Base-by-base conservation (phyloP, 1,140 invertebrate genomes). In the Micrasema longulum region DNA sequence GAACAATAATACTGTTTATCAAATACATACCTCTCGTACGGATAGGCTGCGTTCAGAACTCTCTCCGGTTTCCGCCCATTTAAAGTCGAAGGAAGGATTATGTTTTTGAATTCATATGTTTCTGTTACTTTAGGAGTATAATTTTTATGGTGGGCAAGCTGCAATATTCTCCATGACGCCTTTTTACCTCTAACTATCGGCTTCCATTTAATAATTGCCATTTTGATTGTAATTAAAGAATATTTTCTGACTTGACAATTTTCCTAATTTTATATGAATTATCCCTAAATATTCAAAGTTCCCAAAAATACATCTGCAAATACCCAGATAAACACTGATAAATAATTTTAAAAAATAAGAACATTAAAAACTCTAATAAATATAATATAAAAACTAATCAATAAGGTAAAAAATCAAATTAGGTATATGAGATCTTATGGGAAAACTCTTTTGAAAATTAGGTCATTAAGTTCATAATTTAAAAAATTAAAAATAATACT, bases 1-100 rank as follows among this genome's bases (percentile, higher is more conserved):
- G n/a, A n/a, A n/a, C n/a, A n/a, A n/a, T n/a, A n/a, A n/a, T n/a
- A n/a, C n/a, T n/a, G n/a, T n/a, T n/a, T n/a, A n/a, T n/a, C n/a
- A n/a, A n/a, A n/a, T 52, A 62, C 9, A 43, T 14, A 63, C 60
- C 60, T 63, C 23, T 63, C 60, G 18, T 63, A 63, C 12, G 60
- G 60, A 31, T 45, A 45, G 3, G 60, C 60, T n/a, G 60, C 60
- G 6, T 38, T 38, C 10, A 63, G 43, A 63, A 63, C 60, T 47
- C 60, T 63, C 12, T 45, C 38, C 1, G 60, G 60, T 18, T 12
- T 11, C 6, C 60, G 14, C 1, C 60, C 60, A n/a, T 16, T 63
- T 16, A 63, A 38, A 1, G 60, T 63, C 1, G 60, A 23, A 1
- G 41, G 60, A 26, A 16, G 41, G 10, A 63, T 47, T 6, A 45